These are phyloP conservation scores for Rhabdomys dilectus DNA, from an alignment of 2,113 vertebrate species.

Conservation along the genomic window DNA sequence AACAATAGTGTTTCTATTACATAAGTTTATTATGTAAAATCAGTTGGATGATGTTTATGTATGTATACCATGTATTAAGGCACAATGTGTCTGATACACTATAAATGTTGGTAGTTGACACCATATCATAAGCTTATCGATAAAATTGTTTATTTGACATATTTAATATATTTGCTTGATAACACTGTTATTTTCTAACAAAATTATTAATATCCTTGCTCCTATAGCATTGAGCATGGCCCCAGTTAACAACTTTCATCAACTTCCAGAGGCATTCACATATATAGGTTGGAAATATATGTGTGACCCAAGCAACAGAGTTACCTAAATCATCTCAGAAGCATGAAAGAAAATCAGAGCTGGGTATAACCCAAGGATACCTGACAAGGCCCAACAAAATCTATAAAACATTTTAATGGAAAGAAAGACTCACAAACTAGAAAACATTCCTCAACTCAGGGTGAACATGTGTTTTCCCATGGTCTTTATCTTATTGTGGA, in stretches of 20 bases:
- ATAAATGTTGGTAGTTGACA: not conserved
- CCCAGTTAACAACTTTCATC: not conserved
- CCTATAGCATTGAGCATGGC: not conserved
- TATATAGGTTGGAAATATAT: constrained; percentile 23
- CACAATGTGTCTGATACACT: not conserved
- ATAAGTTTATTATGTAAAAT: not conserved
- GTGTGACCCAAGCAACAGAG: not conserved
- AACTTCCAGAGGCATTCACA: not conserved
- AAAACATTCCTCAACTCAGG: not conserved
- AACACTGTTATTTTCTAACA: not conserved
- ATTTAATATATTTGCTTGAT: not conserved
- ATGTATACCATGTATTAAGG: not conserved
- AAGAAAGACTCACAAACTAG: not conserved
- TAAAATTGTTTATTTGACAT: not conserved
- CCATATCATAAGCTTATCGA: not conserved
- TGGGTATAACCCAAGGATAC: not conserved
- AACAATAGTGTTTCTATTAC: not conserved
- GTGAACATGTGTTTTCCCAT: not conserved
- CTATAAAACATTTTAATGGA: not conserved
- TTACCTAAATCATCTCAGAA: constrained; percentile 4
- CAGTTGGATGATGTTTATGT: not conserved
- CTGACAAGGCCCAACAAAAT: not conserved
- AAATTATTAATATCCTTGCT: not conserved
- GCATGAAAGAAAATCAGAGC: constrained; percentile 1
- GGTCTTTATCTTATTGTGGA: not conserved